These are phyloP conservation scores for Pyrrhia umbra DNA, from an alignment of 2,888 invertebrate species.

Conservation along the genomic window DNA sequence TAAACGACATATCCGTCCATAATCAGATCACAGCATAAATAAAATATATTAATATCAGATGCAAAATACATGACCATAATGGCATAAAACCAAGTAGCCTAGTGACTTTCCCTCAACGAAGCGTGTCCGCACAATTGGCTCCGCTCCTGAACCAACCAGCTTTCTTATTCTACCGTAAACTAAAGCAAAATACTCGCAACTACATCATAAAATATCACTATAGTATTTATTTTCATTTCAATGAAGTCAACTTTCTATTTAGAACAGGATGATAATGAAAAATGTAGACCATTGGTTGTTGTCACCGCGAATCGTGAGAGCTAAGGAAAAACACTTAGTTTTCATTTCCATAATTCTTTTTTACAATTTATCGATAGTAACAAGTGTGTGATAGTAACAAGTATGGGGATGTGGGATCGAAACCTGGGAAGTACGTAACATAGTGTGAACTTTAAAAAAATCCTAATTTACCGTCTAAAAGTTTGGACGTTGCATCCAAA, in stretches of 20 bases:
- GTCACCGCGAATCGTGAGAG: constrained; percentile 24
- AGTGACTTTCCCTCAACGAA: constrained; percentile 72
- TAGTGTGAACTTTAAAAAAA: no score
- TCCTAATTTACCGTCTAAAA: no score
- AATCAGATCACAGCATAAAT: constrained; percentile 49
- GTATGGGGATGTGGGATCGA: no score
- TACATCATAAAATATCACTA: constrained; percentile 34
- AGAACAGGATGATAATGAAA: constrained; percentile 25
- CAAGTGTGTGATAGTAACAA: no score
- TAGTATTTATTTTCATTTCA: constrained; percentile 44
- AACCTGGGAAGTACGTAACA: no score
- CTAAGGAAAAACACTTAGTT: constrained; percentile 7
- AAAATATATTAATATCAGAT: constrained; percentile 55
- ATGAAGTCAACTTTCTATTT: constrained; percentile 34
- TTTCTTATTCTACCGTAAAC: constrained; percentile 62
- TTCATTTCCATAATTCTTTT: not conserved
- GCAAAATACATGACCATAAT: constrained; percentile 53
- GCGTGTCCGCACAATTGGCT: constrained; percentile 71
- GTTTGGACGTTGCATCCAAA: no score
- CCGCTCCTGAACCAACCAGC: constrained; percentile 68
- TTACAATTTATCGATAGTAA: no score
- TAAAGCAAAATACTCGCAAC: constrained; percentile 41
- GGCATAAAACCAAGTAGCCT: constrained; percentile 33
- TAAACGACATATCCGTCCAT: constrained; percentile 11
- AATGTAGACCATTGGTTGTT: constrained; percentile 10